These are phyloP conservation scores for Sphenodon punctatus DNA, from an alignment of 2,797 vertebrate genomes.

Conservation along the genomic window DNA sequence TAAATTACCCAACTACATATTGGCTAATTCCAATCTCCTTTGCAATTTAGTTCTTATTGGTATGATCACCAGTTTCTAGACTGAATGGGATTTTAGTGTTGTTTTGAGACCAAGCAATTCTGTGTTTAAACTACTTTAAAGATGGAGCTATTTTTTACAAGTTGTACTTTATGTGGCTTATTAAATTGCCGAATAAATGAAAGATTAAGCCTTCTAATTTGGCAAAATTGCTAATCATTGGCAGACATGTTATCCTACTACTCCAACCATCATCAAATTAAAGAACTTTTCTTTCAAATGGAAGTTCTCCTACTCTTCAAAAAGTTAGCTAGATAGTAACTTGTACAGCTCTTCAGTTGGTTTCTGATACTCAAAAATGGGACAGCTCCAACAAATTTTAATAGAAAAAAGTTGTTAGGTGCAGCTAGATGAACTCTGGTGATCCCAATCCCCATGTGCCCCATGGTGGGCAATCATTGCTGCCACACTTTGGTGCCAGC, in stretches of 20 bases:
- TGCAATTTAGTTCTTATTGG: background rate
- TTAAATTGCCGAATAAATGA: background rate
- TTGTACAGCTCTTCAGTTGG: slow-evolving; percentile 24
- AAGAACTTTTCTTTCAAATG: background rate
- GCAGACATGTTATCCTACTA: background rate
- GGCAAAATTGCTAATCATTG: background rate
- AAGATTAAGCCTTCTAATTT: background rate
- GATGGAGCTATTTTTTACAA: background rate
- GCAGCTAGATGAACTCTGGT: too few relatives aligned
- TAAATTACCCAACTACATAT: background rate
- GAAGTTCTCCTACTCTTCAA: slow-evolving; percentile 14
- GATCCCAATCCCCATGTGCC: too few relatives aligned
- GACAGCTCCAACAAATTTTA: too few relatives aligned
- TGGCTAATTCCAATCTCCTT: too few relatives aligned
- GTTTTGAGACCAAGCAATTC: background rate
- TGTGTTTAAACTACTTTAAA: background rate
- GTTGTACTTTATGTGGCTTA: slow-evolving; percentile 1
- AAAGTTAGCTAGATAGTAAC: background rate
- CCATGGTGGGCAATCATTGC: too few relatives aligned
- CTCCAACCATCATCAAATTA: background rate
- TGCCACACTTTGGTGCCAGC: too few relatives aligned
- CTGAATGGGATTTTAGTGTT: background rate
- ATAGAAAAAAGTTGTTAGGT: too few relatives aligned
- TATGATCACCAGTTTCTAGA: background rate
- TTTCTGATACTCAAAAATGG: background rate